Evolutionary conservation across 2,797 vertebrate genomes (phyloP).

Genomic region (Esox masquinongy): DNA sequence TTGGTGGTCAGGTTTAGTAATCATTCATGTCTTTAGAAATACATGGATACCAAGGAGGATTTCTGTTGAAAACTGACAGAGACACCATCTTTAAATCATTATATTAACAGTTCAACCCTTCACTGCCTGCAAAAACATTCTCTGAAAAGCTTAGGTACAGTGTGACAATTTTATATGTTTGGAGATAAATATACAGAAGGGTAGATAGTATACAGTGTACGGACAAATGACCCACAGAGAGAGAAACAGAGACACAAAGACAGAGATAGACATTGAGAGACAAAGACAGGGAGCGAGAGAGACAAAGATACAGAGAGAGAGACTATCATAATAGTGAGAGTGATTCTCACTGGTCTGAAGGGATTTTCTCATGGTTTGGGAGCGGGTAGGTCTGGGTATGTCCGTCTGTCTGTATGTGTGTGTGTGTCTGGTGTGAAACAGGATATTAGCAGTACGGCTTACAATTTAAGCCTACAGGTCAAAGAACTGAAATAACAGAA

Average conservation of each 20-base stretch:
- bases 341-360: constrained; percentile 64
- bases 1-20: constrained; percentile 30
- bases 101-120: constrained; percentile 52
- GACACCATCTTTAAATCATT: constrained; percentile 4
- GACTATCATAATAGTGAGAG: constrained; percentile 56
- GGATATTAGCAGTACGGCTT: constrained; percentile 64
- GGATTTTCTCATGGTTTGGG: constrained; percentile 72
- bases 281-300: constrained; percentile 47
- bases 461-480: constrained; percentile 75
- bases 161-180: constrained; percentile 22
- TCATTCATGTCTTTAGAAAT: constrained; percentile 52
- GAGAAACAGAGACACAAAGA: constrained; percentile 31
- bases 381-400: constrained; percentile 57
- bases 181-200: constrained; percentile 24
- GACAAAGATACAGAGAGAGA: no score
- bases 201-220: constrained; percentile 24
- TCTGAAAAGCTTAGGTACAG: constrained; percentile 29
- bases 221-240: constrained; percentile 20
- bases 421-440: constrained; percentile 56
- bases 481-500: constrained; percentile 77
- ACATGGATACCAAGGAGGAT: no score
- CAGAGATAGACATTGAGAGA: no score
- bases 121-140: constrained; percentile 26
- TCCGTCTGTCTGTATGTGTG: constrained; percentile 46
- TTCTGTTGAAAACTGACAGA: no score